Conservation (phyloP, 2,797 vertebrate species). For the Melopsittacus undulatus region DNA sequence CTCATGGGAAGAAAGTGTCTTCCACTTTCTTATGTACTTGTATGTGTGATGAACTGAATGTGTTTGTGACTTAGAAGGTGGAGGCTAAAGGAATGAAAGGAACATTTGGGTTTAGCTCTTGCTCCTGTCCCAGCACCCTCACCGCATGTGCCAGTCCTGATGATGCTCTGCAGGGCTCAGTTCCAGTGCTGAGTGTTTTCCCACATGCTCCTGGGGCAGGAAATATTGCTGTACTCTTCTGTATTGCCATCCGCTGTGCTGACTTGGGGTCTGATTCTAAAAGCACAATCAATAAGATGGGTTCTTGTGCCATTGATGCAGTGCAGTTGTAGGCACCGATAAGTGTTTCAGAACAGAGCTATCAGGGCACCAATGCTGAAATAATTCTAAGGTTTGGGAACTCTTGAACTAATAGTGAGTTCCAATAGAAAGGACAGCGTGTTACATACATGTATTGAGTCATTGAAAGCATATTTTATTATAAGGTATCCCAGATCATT, state of each 20-base stretch:
- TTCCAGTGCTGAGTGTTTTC: not conserved
- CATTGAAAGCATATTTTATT: not conserved
- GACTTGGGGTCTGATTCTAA: not conserved
- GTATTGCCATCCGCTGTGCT: not conserved
- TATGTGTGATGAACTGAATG: not conserved
- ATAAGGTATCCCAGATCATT: not conserved
- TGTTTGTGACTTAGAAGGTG: not conserved
- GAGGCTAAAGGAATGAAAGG: not conserved
- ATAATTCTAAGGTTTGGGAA: not conserved
- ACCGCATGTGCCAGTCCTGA: not conserved
- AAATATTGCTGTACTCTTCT: not conserved
- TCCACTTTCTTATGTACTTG: not conserved
- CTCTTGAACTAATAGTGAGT: not conserved
- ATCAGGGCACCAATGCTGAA: not conserved
- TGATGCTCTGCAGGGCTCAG: not conserved
- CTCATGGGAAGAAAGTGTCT: accelerated
- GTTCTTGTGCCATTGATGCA: not conserved
- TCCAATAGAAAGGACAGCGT: not conserved
- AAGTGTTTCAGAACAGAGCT: not conserved
- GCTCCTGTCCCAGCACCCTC: not conserved
- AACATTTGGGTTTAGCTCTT: not conserved
- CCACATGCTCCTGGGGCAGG: not conserved
- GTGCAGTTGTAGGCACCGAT: not conserved
- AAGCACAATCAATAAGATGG: not conserved
- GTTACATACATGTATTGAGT: not conserved